Evolutionary conservation across 2,888 invertebrate genomes (phyloP), one percentile per base, ranked within the genome.

Genomic region (Orchesella flavescens): DNA sequence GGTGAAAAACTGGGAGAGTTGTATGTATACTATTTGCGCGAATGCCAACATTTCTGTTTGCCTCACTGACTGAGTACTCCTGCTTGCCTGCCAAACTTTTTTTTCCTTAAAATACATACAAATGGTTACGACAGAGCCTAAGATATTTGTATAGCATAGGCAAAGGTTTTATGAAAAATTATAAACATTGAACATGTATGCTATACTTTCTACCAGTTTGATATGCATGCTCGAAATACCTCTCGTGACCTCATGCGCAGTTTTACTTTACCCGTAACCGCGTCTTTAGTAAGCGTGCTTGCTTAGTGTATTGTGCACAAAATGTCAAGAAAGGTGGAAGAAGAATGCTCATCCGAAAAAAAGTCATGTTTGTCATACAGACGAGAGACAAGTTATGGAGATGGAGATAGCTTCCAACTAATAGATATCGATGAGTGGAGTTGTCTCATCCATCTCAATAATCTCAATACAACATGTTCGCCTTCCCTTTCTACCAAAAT

Each of bases 11-110:
- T 21, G 61, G 49, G 19, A 55, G 21, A 43, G 17, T 15, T 49
- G 72, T 23, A n/a, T 34, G 34, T 73, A 72, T 73, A 72, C 21
- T 74, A 65, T 65, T 78, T 63, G 78, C 71, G 63, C 53, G 69
- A 78, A 79, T 79, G 72, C 79, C 79, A 79, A 72, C 72, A 79
- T 79, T 79, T 69, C 24, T 77, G 24, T 46, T 68, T 69, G 69
- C 49, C 69, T 69, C 69, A 77, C 53, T 75, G 75, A 75, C 77
- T 77, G 57, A 34, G 7, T 34, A 34, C 76, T 77, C 17, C 77
- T 59, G 77, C 46, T 59, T 73, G 73, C 59, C 61, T 61, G 69
- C 59, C 69, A 69, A 44, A 34, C 34, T 34, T 34, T 34, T 34
- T 34, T 34, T 34, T 34, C 34, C 34, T 34, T 55, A 69, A 69